Percentiles rank a stretch among this genome's conserved stretches.
These are phyloP conservation scores for Zaprionus nigranus DNA, from an alignment of 1,140 invertebrate genomes.

Conservation along the genomic window DNA sequence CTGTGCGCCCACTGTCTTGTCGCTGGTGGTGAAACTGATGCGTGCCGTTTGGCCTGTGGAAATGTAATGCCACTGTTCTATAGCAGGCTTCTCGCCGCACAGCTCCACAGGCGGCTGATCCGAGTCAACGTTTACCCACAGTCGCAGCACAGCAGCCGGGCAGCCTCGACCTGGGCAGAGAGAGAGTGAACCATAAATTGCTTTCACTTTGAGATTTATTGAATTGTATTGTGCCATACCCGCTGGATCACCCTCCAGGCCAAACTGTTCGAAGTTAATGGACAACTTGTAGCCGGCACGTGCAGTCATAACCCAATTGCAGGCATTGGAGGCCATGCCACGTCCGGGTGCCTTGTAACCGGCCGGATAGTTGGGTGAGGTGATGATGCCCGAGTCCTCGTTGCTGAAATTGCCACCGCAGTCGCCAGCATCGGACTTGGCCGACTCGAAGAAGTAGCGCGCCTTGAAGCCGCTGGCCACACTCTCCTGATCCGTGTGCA, in stretches of 20 bases:
- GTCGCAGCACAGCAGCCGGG: constrained; percentile 93
- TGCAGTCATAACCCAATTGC: constrained; percentile 96
- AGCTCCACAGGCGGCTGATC: constrained; percentile 92
- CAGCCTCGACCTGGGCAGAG: constrained; percentile 95
- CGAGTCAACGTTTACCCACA: constrained; percentile 91
- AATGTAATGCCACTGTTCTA: constrained; percentile 92
- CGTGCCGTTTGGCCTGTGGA: constrained; percentile 87
- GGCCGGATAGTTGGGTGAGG: constrained; percentile 94
- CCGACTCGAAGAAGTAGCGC: constrained; percentile 93
- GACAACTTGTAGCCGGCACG: constrained; percentile 92
- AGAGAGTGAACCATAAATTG: background rate
- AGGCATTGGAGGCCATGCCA: constrained; percentile 91
- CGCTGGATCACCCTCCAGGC: constrained; percentile 94
- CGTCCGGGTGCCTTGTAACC: constrained; percentile 92
- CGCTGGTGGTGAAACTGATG: constrained; percentile 91
- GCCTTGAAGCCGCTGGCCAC: constrained; percentile 96
- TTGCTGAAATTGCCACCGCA: constrained; percentile 96
- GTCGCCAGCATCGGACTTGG: constrained; percentile 95
- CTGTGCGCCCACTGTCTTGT: constrained; percentile 91
- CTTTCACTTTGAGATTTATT: background rate
- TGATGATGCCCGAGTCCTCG: constrained; percentile 92
- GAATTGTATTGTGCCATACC: constrained; percentile 85
- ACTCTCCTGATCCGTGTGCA: constrained; percentile 92
- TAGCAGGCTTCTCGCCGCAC: constrained; percentile 92
- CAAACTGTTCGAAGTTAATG: constrained; percentile 94